phyloP scores from a whole-genome alignment of 64 coral and sea anemone genomes.

The Acropora tenuis region DNA sequence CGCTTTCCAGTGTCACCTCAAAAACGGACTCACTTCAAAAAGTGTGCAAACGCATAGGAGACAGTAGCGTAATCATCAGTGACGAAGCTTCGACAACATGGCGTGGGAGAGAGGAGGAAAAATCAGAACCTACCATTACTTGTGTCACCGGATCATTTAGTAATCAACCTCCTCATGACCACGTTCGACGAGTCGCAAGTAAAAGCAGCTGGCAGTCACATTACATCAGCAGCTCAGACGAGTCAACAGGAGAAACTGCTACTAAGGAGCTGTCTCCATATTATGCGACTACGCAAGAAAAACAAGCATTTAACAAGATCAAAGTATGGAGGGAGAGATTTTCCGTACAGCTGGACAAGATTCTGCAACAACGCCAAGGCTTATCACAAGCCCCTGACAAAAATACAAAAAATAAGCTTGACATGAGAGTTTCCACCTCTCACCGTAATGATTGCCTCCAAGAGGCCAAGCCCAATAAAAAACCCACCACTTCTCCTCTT shows the following conservation, averaged over 20 bases:
- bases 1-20: background rate
- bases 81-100: background rate
- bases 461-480: background rate
- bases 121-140: background rate
- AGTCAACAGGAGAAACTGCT: background rate
- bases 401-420: background rate
- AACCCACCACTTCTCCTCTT: background rate
- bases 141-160: too few species aligned
- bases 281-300: constrained; percentile 25
- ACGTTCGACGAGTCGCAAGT: too few species aligned
- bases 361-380: constrained; percentile 4
- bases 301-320: constrained; percentile 25
- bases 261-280: background rate
- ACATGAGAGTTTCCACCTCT: too few species aligned
- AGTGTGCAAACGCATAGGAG: background rate
- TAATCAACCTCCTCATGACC: too few species aligned
- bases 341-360: background rate
- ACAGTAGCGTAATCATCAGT: constrained; percentile 20
- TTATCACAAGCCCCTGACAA: background rate
- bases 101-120: background rate
- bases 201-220: too few species aligned
- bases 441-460: background rate
- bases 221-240: too few species aligned
- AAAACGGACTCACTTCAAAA: background rate
- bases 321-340: constrained; percentile 40